Conservation (phyloP, 2,888 invertebrate genomes). For the Euzetes globulus region DNA sequence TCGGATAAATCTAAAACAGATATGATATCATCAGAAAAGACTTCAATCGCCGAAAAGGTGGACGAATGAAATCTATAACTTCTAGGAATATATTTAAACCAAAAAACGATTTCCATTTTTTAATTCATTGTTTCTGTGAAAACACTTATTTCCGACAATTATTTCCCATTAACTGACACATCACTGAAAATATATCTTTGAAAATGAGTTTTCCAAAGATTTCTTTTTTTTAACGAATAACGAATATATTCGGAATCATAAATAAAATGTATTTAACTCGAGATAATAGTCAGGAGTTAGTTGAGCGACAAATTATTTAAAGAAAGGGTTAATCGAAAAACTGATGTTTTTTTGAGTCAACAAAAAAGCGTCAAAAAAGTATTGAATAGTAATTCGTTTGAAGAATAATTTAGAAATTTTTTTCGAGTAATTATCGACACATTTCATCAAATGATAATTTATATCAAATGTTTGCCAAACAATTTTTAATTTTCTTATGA, state of each 20-base stretch:
- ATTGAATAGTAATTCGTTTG: background rate
- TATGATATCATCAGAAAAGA: background rate
- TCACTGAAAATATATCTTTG: too few relatives aligned
- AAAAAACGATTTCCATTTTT: background rate
- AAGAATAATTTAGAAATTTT: background rate
- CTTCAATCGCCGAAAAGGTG: constrained; percentile 9
- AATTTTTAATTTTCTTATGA: constrained; percentile 10
- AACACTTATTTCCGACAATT: background rate
- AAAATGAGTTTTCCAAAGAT: too few relatives aligned
- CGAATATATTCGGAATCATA: too few relatives aligned
- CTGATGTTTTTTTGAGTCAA: background rate
- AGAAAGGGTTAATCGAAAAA: background rate
- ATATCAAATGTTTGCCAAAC: constrained; percentile 8
- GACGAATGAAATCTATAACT: constrained; percentile 18
- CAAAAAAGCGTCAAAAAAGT: background rate
- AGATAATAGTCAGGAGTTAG: too few relatives aligned
- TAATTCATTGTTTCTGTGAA: background rate
- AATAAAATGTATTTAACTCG: too few relatives aligned
- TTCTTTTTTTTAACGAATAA: too few relatives aligned
- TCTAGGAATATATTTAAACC: background rate
- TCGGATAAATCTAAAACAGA: constrained; percentile 28
- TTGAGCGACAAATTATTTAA: too few relatives aligned
- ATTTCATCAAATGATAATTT: background rate
- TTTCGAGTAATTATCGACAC: background rate
- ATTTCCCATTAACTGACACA: too few relatives aligned